Evolutionary conservation across 2,113 vertebrate species (phyloP).

Genomic region (Burhinus oedicnemus): DNA sequence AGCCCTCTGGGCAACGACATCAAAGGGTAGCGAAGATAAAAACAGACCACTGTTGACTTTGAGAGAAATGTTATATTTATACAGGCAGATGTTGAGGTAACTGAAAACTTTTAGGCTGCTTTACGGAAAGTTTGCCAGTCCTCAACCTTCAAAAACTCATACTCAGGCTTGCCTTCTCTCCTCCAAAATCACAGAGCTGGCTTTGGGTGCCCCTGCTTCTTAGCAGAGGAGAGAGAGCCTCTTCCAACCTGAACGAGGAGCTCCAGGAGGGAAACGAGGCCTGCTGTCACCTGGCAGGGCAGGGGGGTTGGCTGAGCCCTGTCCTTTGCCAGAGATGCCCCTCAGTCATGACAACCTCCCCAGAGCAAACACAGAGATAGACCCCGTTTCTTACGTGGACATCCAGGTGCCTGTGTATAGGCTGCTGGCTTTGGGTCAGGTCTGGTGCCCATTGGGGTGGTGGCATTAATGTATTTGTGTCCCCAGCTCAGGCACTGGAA

Average conservation of each 20-base stretch:
- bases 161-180: not conserved
- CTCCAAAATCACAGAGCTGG: not conserved
- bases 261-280: not conserved
- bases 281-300: not conserved
- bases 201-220: not conserved
- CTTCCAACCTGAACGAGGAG: not conserved
- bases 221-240: not conserved
- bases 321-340: not conserved
- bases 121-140: not conserved
- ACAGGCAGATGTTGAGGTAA: conserved; percentile 17
- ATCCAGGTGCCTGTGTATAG: not conserved
- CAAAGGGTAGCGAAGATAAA: conserved; percentile 17
- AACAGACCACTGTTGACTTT: conserved; percentile 36
- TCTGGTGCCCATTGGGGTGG: not conserved
- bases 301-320: not conserved
- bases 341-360: not conserved
- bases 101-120: not conserved
- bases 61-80: conserved; percentile 27
- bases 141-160: not conserved
- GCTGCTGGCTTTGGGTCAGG: not conserved
- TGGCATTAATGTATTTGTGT: not conserved
- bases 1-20: conserved; percentile 43
- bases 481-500: not conserved
- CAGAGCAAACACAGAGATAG: not conserved
- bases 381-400: rapidly evolving